These are phyloP conservation scores for Trachelus tabidus DNA, from an alignment of 2,888 invertebrate genomes.

Conservation along the genomic window DNA sequence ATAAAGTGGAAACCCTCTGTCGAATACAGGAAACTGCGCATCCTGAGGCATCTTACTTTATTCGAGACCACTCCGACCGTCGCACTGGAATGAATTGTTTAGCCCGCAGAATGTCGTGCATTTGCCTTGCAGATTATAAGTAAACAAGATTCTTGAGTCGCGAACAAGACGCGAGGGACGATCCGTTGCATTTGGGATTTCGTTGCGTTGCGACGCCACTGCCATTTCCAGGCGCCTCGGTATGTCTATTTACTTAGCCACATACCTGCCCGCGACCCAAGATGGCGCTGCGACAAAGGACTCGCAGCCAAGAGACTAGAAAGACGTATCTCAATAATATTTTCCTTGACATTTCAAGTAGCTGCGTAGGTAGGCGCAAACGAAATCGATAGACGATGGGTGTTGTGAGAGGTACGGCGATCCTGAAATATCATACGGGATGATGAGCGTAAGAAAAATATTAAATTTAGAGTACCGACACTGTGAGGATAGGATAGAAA, in stretches of 20 bases:
- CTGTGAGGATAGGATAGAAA: not conserved
- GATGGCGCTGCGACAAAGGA: not conserved
- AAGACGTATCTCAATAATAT: not conserved
- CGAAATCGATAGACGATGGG: not conserved
- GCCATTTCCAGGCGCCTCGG: not conserved
- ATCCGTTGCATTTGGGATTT: not conserved
- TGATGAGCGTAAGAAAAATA: not conserved
- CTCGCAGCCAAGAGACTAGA: not conserved
- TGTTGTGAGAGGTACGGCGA: not conserved
- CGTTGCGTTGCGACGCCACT: not conserved
- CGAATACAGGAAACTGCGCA: not conserved
- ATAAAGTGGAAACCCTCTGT: not conserved
- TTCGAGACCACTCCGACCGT: not conserved
- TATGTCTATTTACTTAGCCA: not conserved
- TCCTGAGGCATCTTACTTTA: constrained; percentile 9
- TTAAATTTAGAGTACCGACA: not conserved
- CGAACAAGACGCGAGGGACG: constrained; percentile 4
- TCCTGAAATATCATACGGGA: not conserved
- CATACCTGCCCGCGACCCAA: not conserved
- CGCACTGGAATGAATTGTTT: constrained; percentile 13
- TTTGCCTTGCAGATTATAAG: constrained; percentile 31
- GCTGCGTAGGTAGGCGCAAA: not conserved
- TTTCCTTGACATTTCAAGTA: not conserved
- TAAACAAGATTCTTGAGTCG: constrained; percentile 16
- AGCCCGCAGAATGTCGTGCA: constrained; percentile 16